Conservation (phyloP, 2,888 invertebrate species). For the Drosophila setosimentum region DNA sequence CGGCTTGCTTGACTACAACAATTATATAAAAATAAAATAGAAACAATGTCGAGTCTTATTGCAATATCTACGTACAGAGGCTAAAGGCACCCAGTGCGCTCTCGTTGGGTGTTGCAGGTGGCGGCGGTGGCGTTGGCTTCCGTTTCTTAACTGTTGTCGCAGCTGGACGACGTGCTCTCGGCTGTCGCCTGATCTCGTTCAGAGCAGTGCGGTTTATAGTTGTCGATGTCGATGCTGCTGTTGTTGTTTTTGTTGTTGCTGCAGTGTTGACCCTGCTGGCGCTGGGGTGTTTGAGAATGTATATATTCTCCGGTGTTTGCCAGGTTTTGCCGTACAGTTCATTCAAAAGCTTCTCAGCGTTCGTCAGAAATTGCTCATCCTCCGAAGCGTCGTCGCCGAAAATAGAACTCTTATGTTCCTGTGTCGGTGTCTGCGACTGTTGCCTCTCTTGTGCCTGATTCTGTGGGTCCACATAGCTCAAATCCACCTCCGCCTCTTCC, state of each 20-base stretch:
- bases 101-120: slow-evolving; percentile 53
- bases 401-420: slow-evolving; percentile 21
- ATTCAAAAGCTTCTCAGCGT: slow-evolving; percentile 79
- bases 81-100: slow-evolving; percentile 80
- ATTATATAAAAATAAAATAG: too few species aligned
- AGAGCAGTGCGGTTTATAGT: slow-evolving; percentile 19
- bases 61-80: slow-evolving; percentile 71
- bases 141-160: slow-evolving; percentile 32
- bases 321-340: slow-evolving; percentile 83
- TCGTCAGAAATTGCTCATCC: slow-evolving; percentile 70
- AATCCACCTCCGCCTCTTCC: neutral
- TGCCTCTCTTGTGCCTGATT: neutral
- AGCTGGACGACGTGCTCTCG: slow-evolving; percentile 17
- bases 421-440: neutral
- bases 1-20: slow-evolving; percentile 43
- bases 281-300: slow-evolving; percentile 73
- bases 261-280: slow-evolving; percentile 48
- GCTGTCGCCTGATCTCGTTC: slow-evolving; percentile 31
- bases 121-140: neutral
- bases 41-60: too few species aligned
- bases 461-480: neutral
- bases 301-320: slow-evolving; percentile 84
- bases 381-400: slow-evolving; percentile 46
- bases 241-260: neutral
- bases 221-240: neutral